A percentile compares a stretch with the other conserved stretches of the same genome.
These are phyloP conservation scores for Karalla daura DNA, from an alignment of 2,797 vertebrate genomes.

Conservation along the genomic window DNA sequence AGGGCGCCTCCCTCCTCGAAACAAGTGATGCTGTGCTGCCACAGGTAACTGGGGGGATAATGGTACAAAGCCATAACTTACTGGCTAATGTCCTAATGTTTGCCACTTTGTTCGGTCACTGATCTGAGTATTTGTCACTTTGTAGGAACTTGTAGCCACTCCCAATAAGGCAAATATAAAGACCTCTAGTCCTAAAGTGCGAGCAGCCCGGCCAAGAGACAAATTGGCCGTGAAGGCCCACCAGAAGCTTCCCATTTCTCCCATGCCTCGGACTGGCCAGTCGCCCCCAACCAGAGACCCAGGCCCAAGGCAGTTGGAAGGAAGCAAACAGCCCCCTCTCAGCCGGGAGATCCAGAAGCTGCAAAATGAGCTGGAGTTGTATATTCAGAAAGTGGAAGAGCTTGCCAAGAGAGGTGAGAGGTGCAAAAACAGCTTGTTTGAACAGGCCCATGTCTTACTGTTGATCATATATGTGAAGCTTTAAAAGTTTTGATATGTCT, in stretches of 20 bases:
- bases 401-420: conserved; percentile 86
- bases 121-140: conserved; percentile 1
- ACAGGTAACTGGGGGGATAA: conserved; percentile 52
- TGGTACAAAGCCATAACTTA: not conserved
- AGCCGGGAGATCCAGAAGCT: conserved; percentile 86
- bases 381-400: conserved; percentile 89
- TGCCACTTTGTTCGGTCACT: not conserved
- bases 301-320: conserved; percentile 49
- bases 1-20: conserved; percentile 38
- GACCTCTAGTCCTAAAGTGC: conserved; percentile 61
- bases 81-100: not conserved
- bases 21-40: conserved; percentile 52
- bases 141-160: conserved; percentile 55
- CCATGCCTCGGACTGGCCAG: conserved; percentile 44
- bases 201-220: conserved; percentile 54
- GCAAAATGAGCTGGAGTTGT: conserved; percentile 88
- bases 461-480: not conserved
- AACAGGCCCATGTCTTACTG: not conserved
- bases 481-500: not conserved
- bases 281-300: conserved; percentile 81
- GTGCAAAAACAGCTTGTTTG: not conserved
- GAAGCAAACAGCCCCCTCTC: conserved; percentile 70
- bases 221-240: conserved; percentile 69
- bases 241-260: conserved; percentile 51
- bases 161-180: conserved; percentile 47